Percentiles rank a stretch among this genome's conserved stretches.
Conservation (phyloP, 2,797 vertebrate species). For the Danio kyathit region DNA sequence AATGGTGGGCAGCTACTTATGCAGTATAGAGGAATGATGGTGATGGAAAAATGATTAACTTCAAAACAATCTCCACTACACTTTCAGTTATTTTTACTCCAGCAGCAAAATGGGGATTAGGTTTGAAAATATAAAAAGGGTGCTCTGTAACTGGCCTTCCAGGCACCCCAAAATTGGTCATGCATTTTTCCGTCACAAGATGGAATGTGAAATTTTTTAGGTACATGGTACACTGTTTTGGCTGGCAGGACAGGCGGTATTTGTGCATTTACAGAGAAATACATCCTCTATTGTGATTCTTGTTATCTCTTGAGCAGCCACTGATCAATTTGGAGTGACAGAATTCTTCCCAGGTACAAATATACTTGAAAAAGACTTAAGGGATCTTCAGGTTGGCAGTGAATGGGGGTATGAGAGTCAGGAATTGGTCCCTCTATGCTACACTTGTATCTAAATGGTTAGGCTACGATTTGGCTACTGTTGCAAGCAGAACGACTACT, state of each 20-base stretch:
- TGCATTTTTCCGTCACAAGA: slow-evolving; percentile 30
- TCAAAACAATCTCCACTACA: slow-evolving; percentile 10
- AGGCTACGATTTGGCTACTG: slow-evolving; percentile 81
- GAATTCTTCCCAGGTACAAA: slow-evolving; percentile 26
- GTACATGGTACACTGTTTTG: slow-evolving; percentile 40
- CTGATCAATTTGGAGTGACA: slow-evolving; percentile 32
- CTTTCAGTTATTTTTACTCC: slow-evolving; percentile 10
- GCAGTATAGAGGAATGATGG: slow-evolving; percentile 9
- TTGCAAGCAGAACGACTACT: slow-evolving; percentile 75
- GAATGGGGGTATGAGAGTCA: slow-evolving; percentile 52
- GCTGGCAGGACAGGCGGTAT: slow-evolving; percentile 59
- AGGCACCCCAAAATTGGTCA: neutral
- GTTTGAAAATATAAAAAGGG: neutral
- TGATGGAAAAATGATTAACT: slow-evolving; percentile 12
- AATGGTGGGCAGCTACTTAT: slow-evolving; percentile 26
- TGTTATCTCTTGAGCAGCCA: slow-evolving; percentile 5
- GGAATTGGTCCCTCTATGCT: slow-evolving; percentile 70
- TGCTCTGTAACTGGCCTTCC: neutral
- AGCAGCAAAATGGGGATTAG: slow-evolving; percentile 18
- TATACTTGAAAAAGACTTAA: slow-evolving; percentile 26
- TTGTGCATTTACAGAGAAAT: slow-evolving; percentile 27
- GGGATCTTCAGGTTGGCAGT: slow-evolving; percentile 53
- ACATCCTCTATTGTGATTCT: slow-evolving; percentile 9
- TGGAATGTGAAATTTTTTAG: slow-evolving; percentile 58
- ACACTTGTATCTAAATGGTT: slow-evolving; percentile 72